Evolutionary conservation across 2,113 vertebrate genomes (phyloP).

Genomic region (Phalacrocorax aristotelis): DNA sequence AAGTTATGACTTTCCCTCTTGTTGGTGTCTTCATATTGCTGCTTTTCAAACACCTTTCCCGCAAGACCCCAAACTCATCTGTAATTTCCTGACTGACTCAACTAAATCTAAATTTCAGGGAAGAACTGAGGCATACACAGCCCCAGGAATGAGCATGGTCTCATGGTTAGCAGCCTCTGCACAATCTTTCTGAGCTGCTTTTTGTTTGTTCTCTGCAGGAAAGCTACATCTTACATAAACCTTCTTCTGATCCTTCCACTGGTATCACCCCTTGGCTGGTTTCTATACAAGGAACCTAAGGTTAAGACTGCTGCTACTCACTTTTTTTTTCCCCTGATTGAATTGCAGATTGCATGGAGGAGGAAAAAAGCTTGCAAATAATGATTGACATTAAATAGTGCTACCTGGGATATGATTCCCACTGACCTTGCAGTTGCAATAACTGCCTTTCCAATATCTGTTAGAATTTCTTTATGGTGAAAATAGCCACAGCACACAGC

Average conservation of each 20-base stretch:
- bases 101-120: neutral
- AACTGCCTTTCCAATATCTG: neutral
- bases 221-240: neutral
- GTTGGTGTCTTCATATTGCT: neutral
- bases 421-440: neutral
- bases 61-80: neutral
- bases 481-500: neutral
- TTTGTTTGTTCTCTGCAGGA: neutral
- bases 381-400: neutral
- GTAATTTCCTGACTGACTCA: slow-evolving; percentile 12
- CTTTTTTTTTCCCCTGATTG: neutral
- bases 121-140: neutral
- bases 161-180: neutral
- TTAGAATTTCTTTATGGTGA: neutral
- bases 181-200: neutral
- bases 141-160: neutral
- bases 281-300: neutral
- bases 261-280: neutral
- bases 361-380: neutral
- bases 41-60: neutral
- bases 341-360: neutral
- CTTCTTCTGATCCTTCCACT: neutral
- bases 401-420: neutral
- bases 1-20: neutral
- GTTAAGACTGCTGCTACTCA: neutral